These are phyloP conservation scores for Dasypus novemcinctus DNA, from an alignment of 2,113 vertebrate genomes.

Conservation along the genomic window DNA sequence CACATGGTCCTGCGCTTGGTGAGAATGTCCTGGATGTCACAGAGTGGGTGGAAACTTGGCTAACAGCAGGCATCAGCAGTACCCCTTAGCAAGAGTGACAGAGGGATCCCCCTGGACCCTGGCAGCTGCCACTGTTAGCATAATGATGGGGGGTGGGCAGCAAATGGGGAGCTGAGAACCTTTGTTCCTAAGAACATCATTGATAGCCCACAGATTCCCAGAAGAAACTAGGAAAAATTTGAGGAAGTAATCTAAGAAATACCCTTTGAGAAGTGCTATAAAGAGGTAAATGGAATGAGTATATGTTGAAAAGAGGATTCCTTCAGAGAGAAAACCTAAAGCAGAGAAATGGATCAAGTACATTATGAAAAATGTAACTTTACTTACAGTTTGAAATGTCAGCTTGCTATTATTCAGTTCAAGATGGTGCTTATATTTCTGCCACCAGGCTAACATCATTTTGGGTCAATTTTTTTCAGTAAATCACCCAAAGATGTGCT, in stretches of 20 bases:
- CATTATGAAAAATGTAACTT: background rate
- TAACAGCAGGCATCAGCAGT: background rate
- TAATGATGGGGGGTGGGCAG: background rate
- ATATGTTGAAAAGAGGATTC: slow-evolving; percentile 1
- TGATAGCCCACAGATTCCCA: background rate
- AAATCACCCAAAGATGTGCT: background rate
- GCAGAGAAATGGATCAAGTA: background rate
- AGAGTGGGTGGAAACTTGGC: background rate
- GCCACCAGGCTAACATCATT: background rate
- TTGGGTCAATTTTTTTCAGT: background rate
- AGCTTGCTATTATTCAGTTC: background rate
- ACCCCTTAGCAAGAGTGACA: background rate
- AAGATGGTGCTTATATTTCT: background rate
- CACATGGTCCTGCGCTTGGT: background rate
- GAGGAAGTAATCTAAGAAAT: background rate
- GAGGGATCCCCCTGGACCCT: background rate
- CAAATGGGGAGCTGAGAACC: background rate
- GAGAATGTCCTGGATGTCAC: background rate
- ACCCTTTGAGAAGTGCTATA: background rate
- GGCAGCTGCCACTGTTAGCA: background rate
- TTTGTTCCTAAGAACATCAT: background rate
- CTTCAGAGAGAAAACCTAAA: slow-evolving; percentile 7
- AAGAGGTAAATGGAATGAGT: background rate
- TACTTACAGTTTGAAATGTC: background rate
- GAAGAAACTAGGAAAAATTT: background rate